phyloP scores from a whole-genome alignment of 2,797 vertebrate genomes.

The Serranus cabrilla region DNA sequence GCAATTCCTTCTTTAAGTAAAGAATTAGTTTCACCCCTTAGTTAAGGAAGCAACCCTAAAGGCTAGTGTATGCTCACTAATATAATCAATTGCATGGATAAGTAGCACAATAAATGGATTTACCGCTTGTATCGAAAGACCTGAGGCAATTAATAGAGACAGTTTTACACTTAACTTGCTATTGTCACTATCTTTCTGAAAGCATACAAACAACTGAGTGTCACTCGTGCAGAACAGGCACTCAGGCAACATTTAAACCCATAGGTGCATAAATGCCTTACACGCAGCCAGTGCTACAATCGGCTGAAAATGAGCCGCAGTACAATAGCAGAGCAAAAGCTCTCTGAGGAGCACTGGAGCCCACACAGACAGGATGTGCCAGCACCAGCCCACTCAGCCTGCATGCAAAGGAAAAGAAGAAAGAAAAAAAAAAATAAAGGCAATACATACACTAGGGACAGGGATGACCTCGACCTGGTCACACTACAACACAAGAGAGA shows the following conservation, averaged over 20 bases:
- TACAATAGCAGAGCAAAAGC: constrained; percentile 48
- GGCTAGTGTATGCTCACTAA: background rate
- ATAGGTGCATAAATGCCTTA: constrained; percentile 43
- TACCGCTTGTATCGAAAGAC: constrained; percentile 29
- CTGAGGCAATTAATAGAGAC: constrained; percentile 14
- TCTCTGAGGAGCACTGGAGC: constrained; percentile 63
- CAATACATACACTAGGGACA: constrained; percentile 98
- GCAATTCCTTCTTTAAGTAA: constrained; percentile 19
- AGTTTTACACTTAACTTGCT: constrained; percentile 35
- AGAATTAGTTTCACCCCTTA: constrained; percentile 20
- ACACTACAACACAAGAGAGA: constrained; percentile 91
- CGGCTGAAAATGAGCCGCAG: constrained; percentile 55
- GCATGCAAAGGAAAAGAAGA: constrained; percentile 83
- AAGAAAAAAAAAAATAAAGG: constrained; percentile 75
- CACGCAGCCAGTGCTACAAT: constrained; percentile 34
- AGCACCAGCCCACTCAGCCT: constrained; percentile 73
- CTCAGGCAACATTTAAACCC: constrained; percentile 52
- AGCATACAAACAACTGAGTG: constrained; percentile 60
- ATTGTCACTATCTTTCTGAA: constrained; percentile 44
- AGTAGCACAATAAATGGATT: constrained; percentile 19
- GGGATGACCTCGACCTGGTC: constrained; percentile 98
- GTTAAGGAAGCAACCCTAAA: constrained; percentile 9
- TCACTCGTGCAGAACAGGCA: constrained; percentile 63
- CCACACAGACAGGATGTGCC: constrained; percentile 69
- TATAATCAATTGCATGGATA: constrained; percentile 14